Evolutionary conservation across 2,113 vertebrate genomes (phyloP).

Genomic region (Xiphias gladius): DNA sequence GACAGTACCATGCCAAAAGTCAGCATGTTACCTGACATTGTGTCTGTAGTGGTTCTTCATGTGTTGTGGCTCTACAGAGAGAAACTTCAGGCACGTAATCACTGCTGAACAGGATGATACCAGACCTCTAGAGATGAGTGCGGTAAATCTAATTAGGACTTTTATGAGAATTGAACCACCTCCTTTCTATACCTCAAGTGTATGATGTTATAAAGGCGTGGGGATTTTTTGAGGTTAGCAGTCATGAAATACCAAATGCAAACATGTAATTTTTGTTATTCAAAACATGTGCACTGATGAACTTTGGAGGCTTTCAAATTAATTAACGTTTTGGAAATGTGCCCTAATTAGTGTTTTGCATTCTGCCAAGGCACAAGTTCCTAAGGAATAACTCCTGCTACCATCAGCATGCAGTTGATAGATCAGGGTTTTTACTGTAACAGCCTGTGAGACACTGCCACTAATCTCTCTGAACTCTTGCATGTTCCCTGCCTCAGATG

Average conservation of each 20-base stretch:
- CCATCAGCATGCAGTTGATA: conserved; percentile 2
- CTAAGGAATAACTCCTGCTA: background rate
- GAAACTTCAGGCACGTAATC: background rate
- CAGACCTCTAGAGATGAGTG: background rate
- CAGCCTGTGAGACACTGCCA: conserved; percentile 41
- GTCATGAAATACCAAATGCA: conserved; percentile 1
- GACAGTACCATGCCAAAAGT: conserved; percentile 13
- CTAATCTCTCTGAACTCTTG: conserved; percentile 42
- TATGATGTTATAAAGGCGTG: background rate
- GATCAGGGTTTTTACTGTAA: conserved; percentile 31
- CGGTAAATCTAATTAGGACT: background rate
- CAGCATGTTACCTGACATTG: conserved; percentile 12
- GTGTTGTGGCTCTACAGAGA: background rate
- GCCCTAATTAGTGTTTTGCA: background rate
- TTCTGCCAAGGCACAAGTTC: background rate
- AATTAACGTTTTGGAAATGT: background rate
- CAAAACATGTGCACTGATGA: conserved; percentile 11
- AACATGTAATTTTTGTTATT: background rate
- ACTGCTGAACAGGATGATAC: background rate
- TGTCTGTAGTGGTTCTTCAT: conserved; percentile 7
- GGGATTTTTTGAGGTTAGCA: background rate
- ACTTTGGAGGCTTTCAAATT: conserved; percentile 5
- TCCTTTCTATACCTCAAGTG: background rate
- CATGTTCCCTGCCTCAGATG: conserved; percentile 11
- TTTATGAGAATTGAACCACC: background rate